Conservation (phyloP, 2,797 vertebrate genomes). For the Periparus ater region DNA sequence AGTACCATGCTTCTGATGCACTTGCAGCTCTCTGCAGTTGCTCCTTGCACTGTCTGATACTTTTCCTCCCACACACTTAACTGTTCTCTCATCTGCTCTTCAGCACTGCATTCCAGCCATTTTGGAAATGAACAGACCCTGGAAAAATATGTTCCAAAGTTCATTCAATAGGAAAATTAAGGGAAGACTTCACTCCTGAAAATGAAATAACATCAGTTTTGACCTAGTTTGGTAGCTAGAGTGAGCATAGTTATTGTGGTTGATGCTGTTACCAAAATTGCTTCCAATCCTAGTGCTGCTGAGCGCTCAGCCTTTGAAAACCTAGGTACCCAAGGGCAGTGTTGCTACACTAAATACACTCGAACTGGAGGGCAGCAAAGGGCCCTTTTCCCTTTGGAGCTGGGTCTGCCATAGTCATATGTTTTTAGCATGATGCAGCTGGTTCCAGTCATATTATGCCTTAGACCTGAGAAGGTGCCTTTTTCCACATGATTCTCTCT, state of each 20-base stretch:
- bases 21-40: neutral
- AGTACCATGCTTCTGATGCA: neutral
- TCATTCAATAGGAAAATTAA: neutral
- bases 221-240: neutral
- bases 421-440: accelerated
- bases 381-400: neutral
- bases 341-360: accelerated
- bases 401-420: neutral
- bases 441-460: neutral
- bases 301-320: neutral
- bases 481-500: neutral
- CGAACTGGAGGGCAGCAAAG: neutral
- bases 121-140: neutral
- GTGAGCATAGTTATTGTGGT: neutral
- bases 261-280: neutral
- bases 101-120: neutral
- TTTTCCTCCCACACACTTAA: neutral
- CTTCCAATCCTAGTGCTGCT: neutral
- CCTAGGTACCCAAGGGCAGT: neutral
- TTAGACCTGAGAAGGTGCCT: neutral
- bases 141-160: neutral
- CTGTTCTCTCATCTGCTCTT: neutral
- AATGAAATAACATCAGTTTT: neutral
- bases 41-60: neutral
- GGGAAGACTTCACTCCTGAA: neutral